phyloP scores from a whole-genome alignment of 1,140 invertebrate genomes.

The Drosophila parabipectinata region DNA sequence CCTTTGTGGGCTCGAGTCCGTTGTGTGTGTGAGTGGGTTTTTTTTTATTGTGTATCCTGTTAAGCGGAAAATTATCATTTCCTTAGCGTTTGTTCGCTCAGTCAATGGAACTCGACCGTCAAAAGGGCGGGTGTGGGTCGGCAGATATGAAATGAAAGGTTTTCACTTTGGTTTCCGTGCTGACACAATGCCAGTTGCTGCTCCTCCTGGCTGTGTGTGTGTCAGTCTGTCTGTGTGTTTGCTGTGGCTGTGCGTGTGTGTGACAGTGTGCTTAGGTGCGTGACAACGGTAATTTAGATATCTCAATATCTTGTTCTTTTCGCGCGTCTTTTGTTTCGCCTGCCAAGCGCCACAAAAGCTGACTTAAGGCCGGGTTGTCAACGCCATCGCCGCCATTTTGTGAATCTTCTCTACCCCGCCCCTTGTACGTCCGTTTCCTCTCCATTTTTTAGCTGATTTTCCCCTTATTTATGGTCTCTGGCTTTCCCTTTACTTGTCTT shows the following conservation, averaged over 20 bases:
- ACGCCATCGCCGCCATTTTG: constrained; percentile 42
- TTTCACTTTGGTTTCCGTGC: constrained; percentile 63
- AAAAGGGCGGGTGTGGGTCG: background rate
- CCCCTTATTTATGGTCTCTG: constrained; percentile 47
- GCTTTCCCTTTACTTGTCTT: constrained; percentile 10
- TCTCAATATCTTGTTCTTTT: constrained; percentile 67
- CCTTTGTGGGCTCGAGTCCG: background rate
- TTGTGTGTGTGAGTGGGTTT: constrained; percentile 4
- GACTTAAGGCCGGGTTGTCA: constrained; percentile 55
- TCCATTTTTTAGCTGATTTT: constrained; percentile 4
- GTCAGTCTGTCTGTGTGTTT: constrained; percentile 1
- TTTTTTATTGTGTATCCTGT: constrained; percentile 26
- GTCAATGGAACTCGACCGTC: constrained; percentile 53
- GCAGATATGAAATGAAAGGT: constrained; percentile 57
- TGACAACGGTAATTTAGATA: constrained; percentile 69
- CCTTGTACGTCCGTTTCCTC: constrained; percentile 31
- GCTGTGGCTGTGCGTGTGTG: constrained; percentile 1
- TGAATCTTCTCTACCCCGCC: constrained; percentile 9
- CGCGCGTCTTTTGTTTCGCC: constrained; percentile 69
- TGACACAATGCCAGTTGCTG: constrained; percentile 35
- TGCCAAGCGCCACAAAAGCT: constrained; percentile 42
- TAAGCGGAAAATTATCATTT: constrained; percentile 79
- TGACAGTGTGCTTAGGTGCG: constrained; percentile 50
- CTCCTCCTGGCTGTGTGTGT: constrained; percentile 10
- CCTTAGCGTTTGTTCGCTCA: constrained; percentile 65